Conservation (phyloP, 2,797 vertebrate species). For the Lutjanus argentimaculatus region DNA sequence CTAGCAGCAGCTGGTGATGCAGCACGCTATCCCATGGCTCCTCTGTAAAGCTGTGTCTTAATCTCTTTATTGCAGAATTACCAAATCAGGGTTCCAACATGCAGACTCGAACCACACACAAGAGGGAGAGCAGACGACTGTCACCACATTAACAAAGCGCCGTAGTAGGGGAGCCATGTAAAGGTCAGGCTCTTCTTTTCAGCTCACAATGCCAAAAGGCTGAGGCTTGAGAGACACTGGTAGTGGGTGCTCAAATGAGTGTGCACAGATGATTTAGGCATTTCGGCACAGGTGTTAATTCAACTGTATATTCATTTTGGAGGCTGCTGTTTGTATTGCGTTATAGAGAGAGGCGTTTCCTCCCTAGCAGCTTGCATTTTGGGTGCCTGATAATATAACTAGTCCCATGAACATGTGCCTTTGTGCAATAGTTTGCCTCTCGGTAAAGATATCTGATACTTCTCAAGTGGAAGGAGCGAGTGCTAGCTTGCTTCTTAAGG, state of each 20-base stretch:
- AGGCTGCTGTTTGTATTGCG: neutral
- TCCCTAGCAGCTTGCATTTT: no score
- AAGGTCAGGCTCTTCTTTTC: slow-evolving; percentile 54
- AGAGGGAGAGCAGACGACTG: slow-evolving; percentile 17
- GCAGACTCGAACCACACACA: slow-evolving; percentile 16
- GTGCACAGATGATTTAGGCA: neutral
- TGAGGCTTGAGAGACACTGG: neutral
- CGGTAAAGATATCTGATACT: no score
- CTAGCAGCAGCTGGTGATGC: slow-evolving; percentile 6
- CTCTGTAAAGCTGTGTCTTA: slow-evolving; percentile 39
- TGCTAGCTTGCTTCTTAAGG: no score
- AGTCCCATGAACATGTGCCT: no score
- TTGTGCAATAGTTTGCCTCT: no score
- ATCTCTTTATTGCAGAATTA: slow-evolving; percentile 46
- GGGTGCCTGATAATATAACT: no score
- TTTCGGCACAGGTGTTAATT: neutral
- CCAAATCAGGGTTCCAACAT: slow-evolving; percentile 12
- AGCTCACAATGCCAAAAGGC: slow-evolving; percentile 6
- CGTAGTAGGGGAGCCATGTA: slow-evolving; percentile 5
- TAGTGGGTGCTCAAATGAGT: neutral
- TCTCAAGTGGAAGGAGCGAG: no score
- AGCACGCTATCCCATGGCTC: slow-evolving; percentile 9
- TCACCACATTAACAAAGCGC: slow-evolving; percentile 40
- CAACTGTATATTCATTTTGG: neutral
- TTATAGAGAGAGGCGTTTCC: neutral